Percentiles rank a stretch among this genome's conserved stretches.
These are phyloP conservation scores for Agonopterix subpropinquella DNA, from an alignment of 2,888 invertebrate species.

Conservation along the genomic window DNA sequence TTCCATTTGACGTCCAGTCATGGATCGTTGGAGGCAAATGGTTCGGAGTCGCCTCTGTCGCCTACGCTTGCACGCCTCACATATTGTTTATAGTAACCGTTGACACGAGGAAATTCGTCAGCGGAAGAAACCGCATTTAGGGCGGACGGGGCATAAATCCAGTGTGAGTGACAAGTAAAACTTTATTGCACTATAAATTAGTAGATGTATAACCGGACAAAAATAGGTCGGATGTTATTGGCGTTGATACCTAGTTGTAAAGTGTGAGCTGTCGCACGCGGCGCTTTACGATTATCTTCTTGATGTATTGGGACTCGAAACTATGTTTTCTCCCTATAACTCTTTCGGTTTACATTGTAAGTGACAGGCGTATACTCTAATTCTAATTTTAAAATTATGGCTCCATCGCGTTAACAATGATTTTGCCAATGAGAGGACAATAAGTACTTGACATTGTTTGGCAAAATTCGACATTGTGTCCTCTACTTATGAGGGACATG, in stretches of 20 bases:
- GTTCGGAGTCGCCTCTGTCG: conserved; percentile 50
- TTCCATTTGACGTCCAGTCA: conserved; percentile 41
- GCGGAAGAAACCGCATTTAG: conserved; percentile 71
- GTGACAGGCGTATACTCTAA: background rate
- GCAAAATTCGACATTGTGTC: too few species aligned
- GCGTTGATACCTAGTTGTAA: conserved; percentile 55
- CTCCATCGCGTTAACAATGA: too few species aligned
- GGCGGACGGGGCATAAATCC: conserved; percentile 64
- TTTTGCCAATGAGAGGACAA: too few species aligned
- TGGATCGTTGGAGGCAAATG: conserved; percentile 55
- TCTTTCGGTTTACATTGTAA: background rate
- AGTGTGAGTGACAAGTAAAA: conserved; percentile 69
- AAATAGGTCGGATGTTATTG: conserved; percentile 57
- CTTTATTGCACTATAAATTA: conserved; percentile 70
- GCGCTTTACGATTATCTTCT: conserved; percentile 42
- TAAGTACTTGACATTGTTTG: too few species aligned
- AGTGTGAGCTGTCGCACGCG: conserved; percentile 62
- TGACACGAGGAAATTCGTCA: conserved; percentile 69
- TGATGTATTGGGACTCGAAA: conserved; percentile 15
- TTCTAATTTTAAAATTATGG: too few species aligned
- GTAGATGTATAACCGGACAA: conserved; percentile 55
- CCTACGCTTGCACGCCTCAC: conserved; percentile 37
- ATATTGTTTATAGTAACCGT: conserved; percentile 52
- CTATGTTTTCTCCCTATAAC: conserved; percentile 10
- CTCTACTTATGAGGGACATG: too few species aligned